phyloP scores from a whole-genome alignment of 2,888 invertebrate genomes.

The Himalopsyche anomala region DNA sequence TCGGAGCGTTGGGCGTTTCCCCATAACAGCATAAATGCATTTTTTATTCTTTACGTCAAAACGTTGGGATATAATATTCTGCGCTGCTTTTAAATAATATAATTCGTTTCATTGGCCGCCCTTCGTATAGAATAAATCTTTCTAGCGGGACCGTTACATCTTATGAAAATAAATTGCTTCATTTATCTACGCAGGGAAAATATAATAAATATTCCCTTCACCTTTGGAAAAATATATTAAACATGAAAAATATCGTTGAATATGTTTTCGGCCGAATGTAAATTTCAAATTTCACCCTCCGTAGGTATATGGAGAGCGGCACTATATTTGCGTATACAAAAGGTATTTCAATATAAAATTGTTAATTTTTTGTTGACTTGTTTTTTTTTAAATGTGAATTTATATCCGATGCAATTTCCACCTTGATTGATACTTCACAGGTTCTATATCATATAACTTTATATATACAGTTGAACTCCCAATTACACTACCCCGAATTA shows the following conservation, averaged over 20 bases:
- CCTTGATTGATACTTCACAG: no score
- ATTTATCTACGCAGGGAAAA: slow-evolving; percentile 50
- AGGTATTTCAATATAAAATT: not conserved
- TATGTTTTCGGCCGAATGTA: slow-evolving; percentile 55
- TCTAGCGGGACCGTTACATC: slow-evolving; percentile 43
- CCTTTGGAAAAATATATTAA: slow-evolving; percentile 56
- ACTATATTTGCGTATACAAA: slow-evolving; percentile 20
- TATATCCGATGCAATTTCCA: no score
- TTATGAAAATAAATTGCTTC: slow-evolving; percentile 60
- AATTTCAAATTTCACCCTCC: slow-evolving; percentile 47
- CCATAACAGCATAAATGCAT: slow-evolving; percentile 29
- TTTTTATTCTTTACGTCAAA: slow-evolving; percentile 26
- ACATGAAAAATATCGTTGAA: slow-evolving; percentile 54
- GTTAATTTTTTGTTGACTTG: no score
- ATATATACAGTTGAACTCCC: no score
- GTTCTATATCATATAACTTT: no score
- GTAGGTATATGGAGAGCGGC: not conserved
- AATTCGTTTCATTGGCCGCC: slow-evolving; percentile 43
- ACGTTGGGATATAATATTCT: slow-evolving; percentile 24
- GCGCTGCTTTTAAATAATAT: slow-evolving; percentile 50
- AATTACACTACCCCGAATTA: no score
- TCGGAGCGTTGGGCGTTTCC: not conserved
- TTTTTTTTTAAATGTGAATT: no score
- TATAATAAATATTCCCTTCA: slow-evolving; percentile 50
- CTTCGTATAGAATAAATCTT: slow-evolving; percentile 54